These are phyloP conservation scores for Tetragonisca angustula DNA, from an alignment of 2,888 invertebrate species.

Conservation along the genomic window DNA sequence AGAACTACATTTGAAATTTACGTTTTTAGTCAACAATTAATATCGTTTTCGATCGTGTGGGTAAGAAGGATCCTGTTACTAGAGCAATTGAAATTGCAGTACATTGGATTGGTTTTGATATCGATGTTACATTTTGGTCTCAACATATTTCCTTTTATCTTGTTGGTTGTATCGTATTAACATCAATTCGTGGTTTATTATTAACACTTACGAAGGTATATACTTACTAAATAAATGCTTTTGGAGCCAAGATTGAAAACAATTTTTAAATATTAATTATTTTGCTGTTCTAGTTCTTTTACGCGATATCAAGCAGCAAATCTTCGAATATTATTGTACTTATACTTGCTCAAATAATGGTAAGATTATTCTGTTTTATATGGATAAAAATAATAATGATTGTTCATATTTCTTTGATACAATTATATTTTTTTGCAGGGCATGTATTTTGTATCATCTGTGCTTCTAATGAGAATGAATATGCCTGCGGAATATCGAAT, in stretches of 20 bases:
- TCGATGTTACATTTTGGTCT: constrained; percentile 99
- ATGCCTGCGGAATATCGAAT: constrained; percentile 98
- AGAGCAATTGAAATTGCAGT: constrained; percentile 98
- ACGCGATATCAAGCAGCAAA: constrained; percentile 99
- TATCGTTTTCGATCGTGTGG: constrained; percentile 99
- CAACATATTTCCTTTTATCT: constrained; percentile 99
- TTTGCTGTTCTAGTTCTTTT: constrained; percentile 94
- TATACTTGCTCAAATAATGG: constrained; percentile 98
- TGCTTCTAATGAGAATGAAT: constrained; percentile 99
- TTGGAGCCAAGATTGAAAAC: neutral
- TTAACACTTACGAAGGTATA: constrained; percentile 97
- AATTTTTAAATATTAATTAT: constrained; percentile 22
- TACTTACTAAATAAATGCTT: constrained; percentile 2
- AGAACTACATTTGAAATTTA: constrained; percentile 16
- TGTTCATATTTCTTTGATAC: neutral
- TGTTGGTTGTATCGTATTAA: constrained; percentile 98
- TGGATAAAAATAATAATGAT: neutral
- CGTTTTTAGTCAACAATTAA: constrained; percentile 95
- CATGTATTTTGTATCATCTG: constrained; percentile 99
- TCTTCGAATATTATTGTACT: constrained; percentile 99
- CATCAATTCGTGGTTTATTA: constrained; percentile 97
- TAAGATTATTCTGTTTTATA: constrained; percentile 78
- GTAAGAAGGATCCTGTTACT: constrained; percentile 99
- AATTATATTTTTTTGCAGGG: constrained; percentile 86
- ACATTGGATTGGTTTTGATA: constrained; percentile 97